These are phyloP conservation scores for Agrotis segetum DNA, from an alignment of 2,888 invertebrate species.

Conservation along the genomic window DNA sequence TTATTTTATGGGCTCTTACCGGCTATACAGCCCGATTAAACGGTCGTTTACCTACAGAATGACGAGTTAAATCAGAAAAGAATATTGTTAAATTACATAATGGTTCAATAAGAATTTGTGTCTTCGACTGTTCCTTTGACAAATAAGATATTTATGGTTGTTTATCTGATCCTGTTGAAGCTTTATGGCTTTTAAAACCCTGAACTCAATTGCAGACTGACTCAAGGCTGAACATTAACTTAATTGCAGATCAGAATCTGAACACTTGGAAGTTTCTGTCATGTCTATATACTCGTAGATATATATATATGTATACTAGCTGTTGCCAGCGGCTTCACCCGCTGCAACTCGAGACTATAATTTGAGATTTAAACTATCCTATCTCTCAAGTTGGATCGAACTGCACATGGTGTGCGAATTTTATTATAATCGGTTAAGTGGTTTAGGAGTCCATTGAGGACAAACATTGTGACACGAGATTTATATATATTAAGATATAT, in stretches of 20 bases:
- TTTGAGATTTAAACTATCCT: too few species aligned
- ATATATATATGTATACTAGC: too few species aligned
- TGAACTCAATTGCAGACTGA: slow-evolving; percentile 46
- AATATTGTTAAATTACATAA: slow-evolving; percentile 45
- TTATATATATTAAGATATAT: too few species aligned
- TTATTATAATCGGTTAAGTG: too few species aligned
- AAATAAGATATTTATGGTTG: slow-evolving; percentile 49
- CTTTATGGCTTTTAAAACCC: slow-evolving; percentile 47
- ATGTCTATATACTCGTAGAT: neutral
- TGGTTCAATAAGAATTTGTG: slow-evolving; percentile 39
- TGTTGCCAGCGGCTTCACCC: too few species aligned
- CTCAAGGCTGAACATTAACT: slow-evolving; percentile 42
- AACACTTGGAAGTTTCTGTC: slow-evolving; percentile 13
- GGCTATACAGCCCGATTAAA: slow-evolving; percentile 73
- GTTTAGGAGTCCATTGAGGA: too few species aligned
- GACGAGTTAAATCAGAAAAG: slow-evolving; percentile 43
- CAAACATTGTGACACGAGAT: too few species aligned
- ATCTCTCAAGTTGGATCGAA: too few species aligned
- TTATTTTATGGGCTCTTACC: slow-evolving; percentile 76
- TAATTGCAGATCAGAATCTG: slow-evolving; percentile 43
- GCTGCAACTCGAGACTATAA: too few species aligned
- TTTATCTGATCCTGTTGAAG: slow-evolving; percentile 55
- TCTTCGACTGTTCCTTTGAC: slow-evolving; percentile 10
- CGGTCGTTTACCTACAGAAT: slow-evolving; percentile 67
- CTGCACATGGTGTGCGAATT: too few species aligned